These are phyloP conservation scores for Ptychoptera albimana DNA, from an alignment of 2,888 invertebrate species.

Conservation along the genomic window DNA sequence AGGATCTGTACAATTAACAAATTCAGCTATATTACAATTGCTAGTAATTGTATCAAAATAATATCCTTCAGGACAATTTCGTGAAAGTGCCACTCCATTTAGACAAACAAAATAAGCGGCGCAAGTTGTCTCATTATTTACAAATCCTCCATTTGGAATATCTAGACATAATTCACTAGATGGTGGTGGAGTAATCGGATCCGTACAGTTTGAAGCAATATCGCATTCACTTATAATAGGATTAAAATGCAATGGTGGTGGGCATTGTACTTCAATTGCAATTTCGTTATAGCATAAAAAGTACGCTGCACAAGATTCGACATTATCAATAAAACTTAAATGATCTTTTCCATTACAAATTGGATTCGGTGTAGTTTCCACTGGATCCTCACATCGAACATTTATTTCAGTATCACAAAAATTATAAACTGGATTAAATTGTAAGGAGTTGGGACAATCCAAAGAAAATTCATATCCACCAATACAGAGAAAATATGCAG, in stretches of 20 bases:
- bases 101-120: conserved; percentile 7
- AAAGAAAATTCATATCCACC: background rate
- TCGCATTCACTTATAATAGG: background rate
- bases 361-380: background rate
- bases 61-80: too few species aligned
- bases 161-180: background rate
- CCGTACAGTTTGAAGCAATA: too few species aligned
- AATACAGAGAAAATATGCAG: background rate
- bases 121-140: background rate
- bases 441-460: background rate
- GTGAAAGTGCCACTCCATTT: background rate
- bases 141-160: background rate
- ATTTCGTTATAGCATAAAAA: conserved; percentile 6
- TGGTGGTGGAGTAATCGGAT: too few species aligned
- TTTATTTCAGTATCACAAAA: background rate
- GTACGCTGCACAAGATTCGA: conserved; percentile 1
- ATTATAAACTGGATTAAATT: background rate
- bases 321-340: background rate
- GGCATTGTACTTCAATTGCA: conserved; percentile 1
- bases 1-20: too few species aligned
- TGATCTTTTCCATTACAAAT: background rate
- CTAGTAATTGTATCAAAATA: too few species aligned
- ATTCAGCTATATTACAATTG: too few species aligned
- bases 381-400: background rate
- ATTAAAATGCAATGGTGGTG: conserved; percentile 3